These are phyloP conservation scores for Epinotia nisella DNA, from an alignment of 2,888 invertebrate species.

Conservation along the genomic window DNA sequence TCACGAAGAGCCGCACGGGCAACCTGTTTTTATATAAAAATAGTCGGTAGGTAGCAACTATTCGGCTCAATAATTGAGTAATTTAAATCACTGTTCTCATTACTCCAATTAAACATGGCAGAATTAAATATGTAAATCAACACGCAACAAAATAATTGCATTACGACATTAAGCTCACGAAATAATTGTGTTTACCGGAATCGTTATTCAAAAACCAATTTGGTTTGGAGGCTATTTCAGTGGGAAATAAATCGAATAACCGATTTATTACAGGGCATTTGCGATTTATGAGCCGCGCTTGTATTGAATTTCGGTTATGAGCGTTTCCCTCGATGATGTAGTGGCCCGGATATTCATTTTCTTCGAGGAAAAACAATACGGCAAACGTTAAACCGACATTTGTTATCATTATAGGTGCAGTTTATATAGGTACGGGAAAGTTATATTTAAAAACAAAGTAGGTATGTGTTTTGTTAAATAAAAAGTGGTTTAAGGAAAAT, in stretches of 20 bases:
- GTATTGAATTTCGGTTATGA: slow-evolving; percentile 66
- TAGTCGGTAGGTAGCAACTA: too few species aligned
- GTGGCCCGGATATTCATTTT: slow-evolving; percentile 34
- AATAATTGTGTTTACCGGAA: slow-evolving; percentile 62
- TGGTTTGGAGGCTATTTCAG: slow-evolving; percentile 73
- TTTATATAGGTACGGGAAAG: background rate
- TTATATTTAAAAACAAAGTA: background rate
- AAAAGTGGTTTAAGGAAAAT: too few species aligned
- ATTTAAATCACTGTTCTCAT: background rate
- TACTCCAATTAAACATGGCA: background rate
- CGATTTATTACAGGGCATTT: slow-evolving; percentile 65
- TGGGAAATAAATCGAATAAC: slow-evolving; percentile 70
- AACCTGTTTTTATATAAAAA: too few species aligned
- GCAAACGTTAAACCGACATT: slow-evolving; percentile 19
- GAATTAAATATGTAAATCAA: slow-evolving; percentile 26
- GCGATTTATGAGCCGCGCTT: slow-evolving; percentile 65
- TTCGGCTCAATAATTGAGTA: too few species aligned
- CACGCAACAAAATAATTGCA: slow-evolving; percentile 2
- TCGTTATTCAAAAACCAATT: slow-evolving; percentile 79
- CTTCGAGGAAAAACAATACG: slow-evolving; percentile 40
- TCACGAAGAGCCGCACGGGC: too few species aligned
- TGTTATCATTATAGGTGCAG: background rate
- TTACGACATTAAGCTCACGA: slow-evolving; percentile 45
- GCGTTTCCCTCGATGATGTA: slow-evolving; percentile 49
- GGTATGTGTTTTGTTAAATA: too few species aligned